Evolutionary conservation across 1,140 invertebrate species (phyloP).

Genomic region (Pseudoatta argentina): DNA sequence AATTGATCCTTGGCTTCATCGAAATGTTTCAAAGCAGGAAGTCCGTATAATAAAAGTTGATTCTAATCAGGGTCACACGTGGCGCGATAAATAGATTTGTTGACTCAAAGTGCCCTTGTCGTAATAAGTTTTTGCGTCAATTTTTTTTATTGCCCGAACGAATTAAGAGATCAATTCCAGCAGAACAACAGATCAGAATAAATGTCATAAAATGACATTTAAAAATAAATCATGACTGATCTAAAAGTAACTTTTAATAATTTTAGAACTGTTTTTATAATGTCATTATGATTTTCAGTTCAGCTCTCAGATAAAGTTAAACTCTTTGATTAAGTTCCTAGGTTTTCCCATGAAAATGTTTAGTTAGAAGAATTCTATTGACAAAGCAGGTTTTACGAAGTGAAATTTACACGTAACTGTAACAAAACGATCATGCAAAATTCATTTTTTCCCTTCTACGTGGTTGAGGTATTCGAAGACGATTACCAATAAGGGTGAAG

Average conservation of each 20-base stretch:
- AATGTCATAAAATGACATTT: no score
- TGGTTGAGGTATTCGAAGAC: background rate
- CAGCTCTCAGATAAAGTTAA: no score
- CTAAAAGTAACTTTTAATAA: no score
- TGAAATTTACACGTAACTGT: background rate
- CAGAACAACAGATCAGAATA: no score
- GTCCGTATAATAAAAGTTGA: background rate
- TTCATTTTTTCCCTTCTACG: background rate
- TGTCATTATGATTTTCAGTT: no score
- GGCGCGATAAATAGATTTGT: background rate
- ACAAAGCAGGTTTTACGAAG: background rate
- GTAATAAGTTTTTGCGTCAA: background rate
- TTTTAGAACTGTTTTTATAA: no score
- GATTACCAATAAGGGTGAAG: slow-evolving; percentile 92
- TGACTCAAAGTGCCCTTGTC: background rate
- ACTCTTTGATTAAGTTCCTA: no score
- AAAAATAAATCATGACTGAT: no score
- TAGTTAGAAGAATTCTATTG: background rate
- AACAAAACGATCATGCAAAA: background rate
- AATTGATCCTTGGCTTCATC: slow-evolving; percentile 27
- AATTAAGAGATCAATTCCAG: background rate
- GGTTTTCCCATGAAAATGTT: no score
- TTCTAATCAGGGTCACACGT: background rate
- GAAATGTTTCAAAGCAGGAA: slow-evolving; percentile 26
- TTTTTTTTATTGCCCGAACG: background rate